Percentiles rank a stretch among this genome's conserved stretches.
Conservation (phyloP, 1,140 invertebrate genomes). For the Galleria mellonella region DNA sequence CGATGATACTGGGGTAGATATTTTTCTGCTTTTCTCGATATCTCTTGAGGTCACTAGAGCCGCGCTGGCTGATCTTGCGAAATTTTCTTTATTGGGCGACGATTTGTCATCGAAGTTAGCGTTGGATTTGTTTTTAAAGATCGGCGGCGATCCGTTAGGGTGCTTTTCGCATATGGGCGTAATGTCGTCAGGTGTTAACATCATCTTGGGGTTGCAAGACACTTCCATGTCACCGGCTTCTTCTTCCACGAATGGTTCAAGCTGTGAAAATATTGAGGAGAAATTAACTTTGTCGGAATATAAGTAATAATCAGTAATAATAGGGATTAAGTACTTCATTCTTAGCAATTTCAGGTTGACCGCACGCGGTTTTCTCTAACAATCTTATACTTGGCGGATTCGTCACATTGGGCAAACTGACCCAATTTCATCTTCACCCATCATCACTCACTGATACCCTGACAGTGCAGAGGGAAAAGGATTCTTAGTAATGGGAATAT, state of each 20-base stretch:
- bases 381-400: too few relatives aligned
- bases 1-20: slow-evolving; percentile 44
- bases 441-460: too few relatives aligned
- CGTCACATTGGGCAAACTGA: too few relatives aligned
- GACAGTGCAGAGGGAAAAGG: too few relatives aligned
- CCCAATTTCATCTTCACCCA: too few relatives aligned
- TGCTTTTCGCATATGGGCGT: slow-evolving; percentile 26
- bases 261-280: slow-evolving; percentile 26
- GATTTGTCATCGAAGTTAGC: slow-evolving; percentile 25
- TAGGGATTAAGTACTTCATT: too few relatives aligned
- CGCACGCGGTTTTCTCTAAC: too few relatives aligned
- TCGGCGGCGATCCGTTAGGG: slow-evolving; percentile 47
- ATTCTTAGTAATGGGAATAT: too few relatives aligned
- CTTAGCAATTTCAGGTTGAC: too few relatives aligned
- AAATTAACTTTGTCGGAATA: too few relatives aligned
- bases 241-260: slow-evolving; percentile 54
- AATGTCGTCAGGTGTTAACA: slow-evolving; percentile 42
- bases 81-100: slow-evolving; percentile 41
- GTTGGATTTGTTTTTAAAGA: slow-evolving; percentile 40
- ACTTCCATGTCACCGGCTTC: slow-evolving; percentile 31
- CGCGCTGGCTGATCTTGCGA: slow-evolving; percentile 72
- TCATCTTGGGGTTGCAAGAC: slow-evolving; percentile 28
- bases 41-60: slow-evolving; percentile 50
- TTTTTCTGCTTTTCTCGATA: slow-evolving; percentile 48
- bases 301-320: too few relatives aligned